Percentiles rank a stretch among this genome's conserved stretches.
phyloP scores from a whole-genome alignment of 2,888 invertebrate genomes.

The Pseudococcus longispinus region DNA sequence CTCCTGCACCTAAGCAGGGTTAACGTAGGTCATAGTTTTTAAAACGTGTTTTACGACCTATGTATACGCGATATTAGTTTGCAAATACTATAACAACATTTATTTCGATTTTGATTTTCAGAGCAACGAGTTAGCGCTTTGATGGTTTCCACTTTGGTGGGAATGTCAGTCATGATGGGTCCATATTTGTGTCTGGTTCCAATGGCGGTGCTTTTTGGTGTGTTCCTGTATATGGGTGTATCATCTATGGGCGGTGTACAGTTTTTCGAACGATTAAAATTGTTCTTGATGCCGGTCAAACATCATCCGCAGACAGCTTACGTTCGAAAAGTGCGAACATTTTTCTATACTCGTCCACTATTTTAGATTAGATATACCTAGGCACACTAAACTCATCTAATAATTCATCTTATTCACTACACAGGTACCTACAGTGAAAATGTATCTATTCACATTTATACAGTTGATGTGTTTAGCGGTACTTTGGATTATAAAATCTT shows the following conservation, averaged over 20 bases:
- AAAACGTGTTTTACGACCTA: too few relatives aligned
- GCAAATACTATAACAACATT: too few relatives aligned
- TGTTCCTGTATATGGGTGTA: constrained; percentile 96
- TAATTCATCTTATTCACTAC: constrained; percentile 53
- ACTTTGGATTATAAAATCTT: constrained; percentile 89
- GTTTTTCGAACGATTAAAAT: constrained; percentile 85
- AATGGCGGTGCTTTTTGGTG: constrained; percentile 95
- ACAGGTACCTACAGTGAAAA: constrained; percentile 87
- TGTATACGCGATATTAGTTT: too few relatives aligned
- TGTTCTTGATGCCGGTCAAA: constrained; percentile 93
- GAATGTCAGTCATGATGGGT: constrained; percentile 84
- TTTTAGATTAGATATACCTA: too few relatives aligned
- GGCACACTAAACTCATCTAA: too few relatives aligned
- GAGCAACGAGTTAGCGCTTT: constrained; percentile 88
- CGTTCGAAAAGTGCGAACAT: constrained; percentile 75
- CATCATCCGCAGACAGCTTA: constrained; percentile 92
- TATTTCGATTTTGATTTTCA: constrained; percentile 61
- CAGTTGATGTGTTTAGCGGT: constrained; percentile 80
- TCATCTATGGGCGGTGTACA: constrained; percentile 94
- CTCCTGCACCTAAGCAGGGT: too few relatives aligned
- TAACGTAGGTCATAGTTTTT: too few relatives aligned
- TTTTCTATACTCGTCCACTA: not conserved
- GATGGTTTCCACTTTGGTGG: constrained; percentile 79
- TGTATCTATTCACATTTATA: constrained; percentile 89
- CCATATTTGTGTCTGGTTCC: constrained; percentile 83